Base-by-base conservation (phyloP, 2,797 vertebrate species). In the Bradypodion pumilum region DNA sequence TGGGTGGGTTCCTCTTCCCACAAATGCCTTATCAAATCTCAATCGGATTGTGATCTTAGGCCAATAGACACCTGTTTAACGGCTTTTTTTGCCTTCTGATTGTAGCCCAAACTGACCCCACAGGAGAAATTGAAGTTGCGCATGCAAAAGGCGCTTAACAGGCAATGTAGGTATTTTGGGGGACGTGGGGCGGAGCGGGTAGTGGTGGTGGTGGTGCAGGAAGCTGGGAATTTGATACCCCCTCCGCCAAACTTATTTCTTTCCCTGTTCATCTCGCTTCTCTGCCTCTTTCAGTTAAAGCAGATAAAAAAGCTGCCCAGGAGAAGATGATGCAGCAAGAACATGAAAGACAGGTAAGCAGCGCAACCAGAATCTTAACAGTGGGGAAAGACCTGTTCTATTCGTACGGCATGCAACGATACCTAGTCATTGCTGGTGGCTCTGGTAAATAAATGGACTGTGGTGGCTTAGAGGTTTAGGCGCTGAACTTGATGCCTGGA, bases 131-230 rank as follows among this genome's bases (percentile, higher is more conserved):
- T 99, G 89, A 99, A 98, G 93, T 92, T 98, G 21, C 95, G 96
- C 35, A 99, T 99, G 98, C 98, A 98, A 93, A 98, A 98, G 93
- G 98, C 98, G 0, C 96, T 99, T 83, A 99, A 98, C 96, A 97
- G 97, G 93, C 98, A 99, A 89, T 98, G 98, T 98, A 92, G 94
- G 96, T 84, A n/a, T 70, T 72, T 3, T 13, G 1, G 12, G 5
- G 0, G 72, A 9, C 1, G 46, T 25, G 19, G 23, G 5, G 32
- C 1, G 44, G 52, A 19, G 12, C 16, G 32, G 81, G 32, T 1
- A 21, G 29, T 1, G 21, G 29, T 9, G n/a, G 70, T 13, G 5
- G 4, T 1, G 1, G 10, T 2, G 6, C 2, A 16, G 2, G 12
- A 4, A 4, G 1, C 16, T 10, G 27, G 32, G 44, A 4, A 37